A percentile compares a stretch with the other conserved stretches of the same genome.
phyloP scores from a whole-genome alignment of 2,113 vertebrate genomes.

The Nesogale talazaci region DNA sequence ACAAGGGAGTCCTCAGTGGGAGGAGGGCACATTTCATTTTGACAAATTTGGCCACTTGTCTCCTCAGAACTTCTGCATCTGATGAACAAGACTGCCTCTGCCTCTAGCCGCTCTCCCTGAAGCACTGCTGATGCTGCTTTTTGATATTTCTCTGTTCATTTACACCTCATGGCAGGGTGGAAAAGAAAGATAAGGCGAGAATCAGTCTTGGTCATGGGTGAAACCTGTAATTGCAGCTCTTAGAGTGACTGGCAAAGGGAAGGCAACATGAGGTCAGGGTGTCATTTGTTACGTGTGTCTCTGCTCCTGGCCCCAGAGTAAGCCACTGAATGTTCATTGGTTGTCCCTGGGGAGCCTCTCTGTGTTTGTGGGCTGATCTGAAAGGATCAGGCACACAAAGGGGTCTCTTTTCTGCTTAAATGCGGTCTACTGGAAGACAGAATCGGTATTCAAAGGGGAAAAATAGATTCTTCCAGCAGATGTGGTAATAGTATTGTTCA shows the following conservation, averaged over 20 bases:
- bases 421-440: not conserved
- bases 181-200: not conserved
- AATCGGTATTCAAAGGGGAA: conserved; percentile 18
- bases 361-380: not conserved
- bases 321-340: not conserved
- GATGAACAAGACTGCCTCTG: not conserved
- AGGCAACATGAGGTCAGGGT: not conserved
- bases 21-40: not conserved
- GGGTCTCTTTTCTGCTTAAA: not conserved
- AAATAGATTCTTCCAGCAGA: conserved; percentile 17
- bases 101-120: not conserved
- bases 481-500: not conserved
- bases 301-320: not conserved
- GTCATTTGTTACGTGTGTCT: not conserved
- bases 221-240: not conserved
- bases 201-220: not conserved
- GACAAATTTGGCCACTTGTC: not conserved
- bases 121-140: not conserved
- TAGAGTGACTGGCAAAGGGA: not conserved
- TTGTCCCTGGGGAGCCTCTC: not conserved
- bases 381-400: conserved; percentile 21
- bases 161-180: not conserved
- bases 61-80: not conserved
- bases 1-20: not conserved
- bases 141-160: conserved; percentile 24